Evolutionary conservation across 2,113 vertebrate genomes (phyloP).

Genomic region (Cebidichthys violaceus): DNA sequence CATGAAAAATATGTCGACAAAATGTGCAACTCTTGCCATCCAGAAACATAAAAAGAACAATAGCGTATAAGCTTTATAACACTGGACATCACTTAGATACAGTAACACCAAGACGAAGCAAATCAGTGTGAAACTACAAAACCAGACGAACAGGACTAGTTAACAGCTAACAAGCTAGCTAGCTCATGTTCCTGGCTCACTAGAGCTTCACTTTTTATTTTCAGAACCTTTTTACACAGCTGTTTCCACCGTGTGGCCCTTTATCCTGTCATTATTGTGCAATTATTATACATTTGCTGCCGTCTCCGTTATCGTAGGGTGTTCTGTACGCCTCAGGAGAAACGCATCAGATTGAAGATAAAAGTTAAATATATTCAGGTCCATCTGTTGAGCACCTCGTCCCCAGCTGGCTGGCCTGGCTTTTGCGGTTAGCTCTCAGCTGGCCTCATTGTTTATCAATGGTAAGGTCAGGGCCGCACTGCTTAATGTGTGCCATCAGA

Average conservation of each 20-base stretch:
- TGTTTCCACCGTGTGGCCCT: too few relatives aligned
- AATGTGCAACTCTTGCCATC: background rate
- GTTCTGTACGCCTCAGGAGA: background rate
- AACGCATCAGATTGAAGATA: constrained; percentile 13
- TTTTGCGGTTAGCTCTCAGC: constrained; percentile 60
- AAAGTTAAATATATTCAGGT: constrained; percentile 66
- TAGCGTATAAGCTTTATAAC: too few relatives aligned
- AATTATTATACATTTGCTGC: background rate
- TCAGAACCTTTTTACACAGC: too few relatives aligned
- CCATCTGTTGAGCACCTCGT: constrained; percentile 71
- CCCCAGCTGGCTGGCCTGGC: constrained; percentile 64
- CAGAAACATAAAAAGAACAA: background rate
- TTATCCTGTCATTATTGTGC: background rate
- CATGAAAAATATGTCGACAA: background rate
- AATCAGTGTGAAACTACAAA: too few relatives aligned
- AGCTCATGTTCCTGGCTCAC: too few relatives aligned
- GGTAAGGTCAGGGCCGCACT: constrained; percentile 10
- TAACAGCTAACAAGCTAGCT: too few relatives aligned
- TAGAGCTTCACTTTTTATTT: too few relatives aligned
- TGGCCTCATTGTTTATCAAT: constrained; percentile 56
- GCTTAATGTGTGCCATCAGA: constrained; percentile 66
- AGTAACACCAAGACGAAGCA: too few relatives aligned
- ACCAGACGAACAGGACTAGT: too few relatives aligned
- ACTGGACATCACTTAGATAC: too few relatives aligned
- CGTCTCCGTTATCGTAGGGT: background rate